Conservation (phyloP, 2,797 vertebrate species). For the Betta splendens region DNA sequence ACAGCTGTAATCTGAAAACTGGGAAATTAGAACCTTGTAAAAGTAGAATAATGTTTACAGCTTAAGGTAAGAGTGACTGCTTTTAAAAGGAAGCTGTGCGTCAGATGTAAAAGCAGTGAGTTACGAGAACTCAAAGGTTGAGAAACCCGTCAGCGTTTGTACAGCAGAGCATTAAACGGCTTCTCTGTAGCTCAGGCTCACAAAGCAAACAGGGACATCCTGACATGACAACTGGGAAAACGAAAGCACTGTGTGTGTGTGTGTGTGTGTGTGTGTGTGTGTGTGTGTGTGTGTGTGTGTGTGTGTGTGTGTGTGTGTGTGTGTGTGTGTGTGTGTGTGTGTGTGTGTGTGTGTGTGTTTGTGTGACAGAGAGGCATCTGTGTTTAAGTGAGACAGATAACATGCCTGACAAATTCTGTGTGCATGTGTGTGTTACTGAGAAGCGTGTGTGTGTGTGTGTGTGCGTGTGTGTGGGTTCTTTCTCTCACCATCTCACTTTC, state of each 20-base stretch:
- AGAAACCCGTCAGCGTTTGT: not conserved
- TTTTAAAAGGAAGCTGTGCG: not conserved
- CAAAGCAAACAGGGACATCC: slow-evolving; percentile 34
- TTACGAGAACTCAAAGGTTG: slow-evolving; percentile 8
- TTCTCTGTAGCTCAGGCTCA: slow-evolving; percentile 12
- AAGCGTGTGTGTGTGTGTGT: not conserved
- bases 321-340: not conserved
- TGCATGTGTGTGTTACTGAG: not conserved
- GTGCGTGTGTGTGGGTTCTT: no score
- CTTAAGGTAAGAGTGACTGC: not conserved
- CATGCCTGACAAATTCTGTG: slow-evolving; percentile 6
- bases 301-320: not conserved
- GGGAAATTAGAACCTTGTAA: no score
- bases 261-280: not conserved
- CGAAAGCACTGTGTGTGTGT: slow-evolving; percentile 29
- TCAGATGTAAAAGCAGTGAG: not conserved
- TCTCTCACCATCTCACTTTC: slow-evolving; percentile 14
- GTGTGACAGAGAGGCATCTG: not conserved
- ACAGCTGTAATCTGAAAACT: no score
- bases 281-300: not conserved
- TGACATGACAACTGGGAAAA: slow-evolving; percentile 39
- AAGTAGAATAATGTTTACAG: no score
- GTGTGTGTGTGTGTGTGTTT: not conserved
- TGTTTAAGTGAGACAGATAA: not conserved
- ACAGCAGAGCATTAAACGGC: slow-evolving; percentile 14